Evolutionary conservation across 1,140 invertebrate genomes (phyloP), one percentile per base, ranked within the genome.

Genomic region (Calycopis cecrops): DNA sequence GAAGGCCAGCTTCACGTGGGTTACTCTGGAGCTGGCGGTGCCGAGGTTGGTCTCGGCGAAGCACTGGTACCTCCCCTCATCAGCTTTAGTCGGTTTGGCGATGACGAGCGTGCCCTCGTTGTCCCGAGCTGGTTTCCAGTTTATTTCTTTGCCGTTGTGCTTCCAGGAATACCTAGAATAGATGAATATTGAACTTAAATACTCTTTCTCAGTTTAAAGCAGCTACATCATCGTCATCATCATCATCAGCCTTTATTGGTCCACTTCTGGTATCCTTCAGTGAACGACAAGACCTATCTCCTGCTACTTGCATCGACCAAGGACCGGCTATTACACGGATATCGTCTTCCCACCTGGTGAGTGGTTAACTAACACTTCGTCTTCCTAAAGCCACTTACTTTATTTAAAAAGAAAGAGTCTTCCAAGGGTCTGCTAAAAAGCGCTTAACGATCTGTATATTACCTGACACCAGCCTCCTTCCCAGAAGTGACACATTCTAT

Each of bases 101-200:
- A 63, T 51, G 12, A 44, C 12, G 0, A 63, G 12, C 0, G 51
- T 48, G 3, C 60, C 60, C 16, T 62, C 54, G 9, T 42, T 16
- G 3, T 53, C 44, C n/a, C 40, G 55, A 12, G 48, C 9, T 53
- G 14, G 48, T 57, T 16, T 33, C 28, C 16, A 9, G 14, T 53
- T 18, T 9, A 57, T 55, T 10, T 53, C 51, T 9, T 59, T 57
- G 17, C 69, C 65, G 37, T 71, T 44, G 44, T 63, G 65, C 6
- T 52, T 28, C 69, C 69, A 71, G n/a, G 38, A 48, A 37, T 68
- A 71, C 42, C 69, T 71, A 28, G 12, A 55, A 37, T 14, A 57
- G 9, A 37, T 52, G 11, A 12, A 52, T 17, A 12, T 3, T 16
- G 9, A 14, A 42, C 8, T 9, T 42, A 28, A 44, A 35, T 44